These are phyloP conservation scores for Nothoprocta perdicaria DNA, from an alignment of 2,113 vertebrate species.

Conservation along the genomic window DNA sequence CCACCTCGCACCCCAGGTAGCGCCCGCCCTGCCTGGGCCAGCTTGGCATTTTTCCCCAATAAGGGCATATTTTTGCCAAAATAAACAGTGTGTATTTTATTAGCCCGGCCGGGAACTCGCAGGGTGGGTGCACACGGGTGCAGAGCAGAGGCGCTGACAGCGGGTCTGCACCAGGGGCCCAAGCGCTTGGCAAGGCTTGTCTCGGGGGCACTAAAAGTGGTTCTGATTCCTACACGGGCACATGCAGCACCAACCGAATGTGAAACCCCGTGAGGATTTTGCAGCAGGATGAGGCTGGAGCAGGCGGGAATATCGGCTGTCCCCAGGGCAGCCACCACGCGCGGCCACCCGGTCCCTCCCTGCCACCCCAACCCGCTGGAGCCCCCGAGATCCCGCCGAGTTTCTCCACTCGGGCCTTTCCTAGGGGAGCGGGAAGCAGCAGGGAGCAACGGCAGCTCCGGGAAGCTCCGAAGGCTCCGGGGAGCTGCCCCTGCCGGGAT, in stretches of 20 bases:
- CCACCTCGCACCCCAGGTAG: background rate
- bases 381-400: rapidly evolving
- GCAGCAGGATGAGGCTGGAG: background rate
- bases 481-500: rapidly evolving
- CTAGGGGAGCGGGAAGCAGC: rapidly evolving
- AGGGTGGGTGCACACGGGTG: background rate
- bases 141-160: background rate
- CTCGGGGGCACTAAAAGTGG: background rate
- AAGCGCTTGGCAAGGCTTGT: background rate
- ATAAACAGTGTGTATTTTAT: rapidly evolving
- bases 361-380: rapidly evolving
- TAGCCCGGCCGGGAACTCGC: rapidly evolving
- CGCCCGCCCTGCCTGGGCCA: background rate
- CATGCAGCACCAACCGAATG: background rate
- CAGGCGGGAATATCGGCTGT: background rate
- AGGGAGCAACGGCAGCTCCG: rapidly evolving
- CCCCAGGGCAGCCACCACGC: rapidly evolving
- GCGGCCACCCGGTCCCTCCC: too few relatives aligned
- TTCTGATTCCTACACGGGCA: background rate
- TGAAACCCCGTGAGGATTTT: background rate
- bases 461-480: too few relatives aligned
- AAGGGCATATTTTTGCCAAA: background rate
- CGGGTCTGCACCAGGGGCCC: rapidly evolving
- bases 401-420: background rate
- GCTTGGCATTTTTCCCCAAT: background rate